phyloP scores from a whole-genome alignment of 2,113 vertebrate species.

The Camarhynchus parvulus region DNA sequence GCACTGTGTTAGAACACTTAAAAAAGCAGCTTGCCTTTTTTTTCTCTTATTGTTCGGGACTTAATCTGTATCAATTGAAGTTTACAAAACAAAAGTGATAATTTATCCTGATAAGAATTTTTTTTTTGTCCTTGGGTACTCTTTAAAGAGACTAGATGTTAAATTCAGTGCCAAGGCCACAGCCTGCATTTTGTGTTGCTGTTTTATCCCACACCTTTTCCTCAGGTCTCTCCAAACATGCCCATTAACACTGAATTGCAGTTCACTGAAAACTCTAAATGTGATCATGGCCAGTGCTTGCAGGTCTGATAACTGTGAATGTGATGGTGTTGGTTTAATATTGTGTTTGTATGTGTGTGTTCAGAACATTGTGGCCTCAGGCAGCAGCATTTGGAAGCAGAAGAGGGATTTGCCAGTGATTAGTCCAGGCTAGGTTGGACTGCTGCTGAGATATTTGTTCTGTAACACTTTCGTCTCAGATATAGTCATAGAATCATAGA shows the following conservation, averaged over 20 bases:
- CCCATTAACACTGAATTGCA: background rate
- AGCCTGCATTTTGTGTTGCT: background rate
- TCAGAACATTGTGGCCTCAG: background rate
- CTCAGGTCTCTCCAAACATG: background rate
- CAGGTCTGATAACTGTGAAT: background rate
- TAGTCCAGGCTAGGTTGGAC: background rate
- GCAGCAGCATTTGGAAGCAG: background rate
- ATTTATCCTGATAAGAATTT: background rate
- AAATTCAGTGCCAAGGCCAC: background rate
- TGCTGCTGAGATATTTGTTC: background rate
- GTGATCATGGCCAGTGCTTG: background rate
- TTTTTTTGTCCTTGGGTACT: background rate
- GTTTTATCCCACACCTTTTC: background rate
- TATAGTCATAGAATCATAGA: background rate
- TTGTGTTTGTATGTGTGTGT: rapidly evolving
- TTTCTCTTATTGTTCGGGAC: background rate
- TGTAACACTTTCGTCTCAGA: background rate
- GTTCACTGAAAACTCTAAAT: background rate
- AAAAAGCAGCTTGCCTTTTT: background rate
- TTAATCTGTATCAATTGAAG: background rate
- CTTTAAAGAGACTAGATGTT: background rate
- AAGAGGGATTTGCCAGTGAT: background rate
- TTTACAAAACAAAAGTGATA: background rate
- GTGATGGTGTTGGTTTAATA: background rate
- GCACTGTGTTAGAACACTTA: background rate